Percentiles rank a stretch among this genome's conserved stretches.
phyloP scores from a whole-genome alignment of 2,888 invertebrate genomes.

The Marasmarcha lunaedactyla region DNA sequence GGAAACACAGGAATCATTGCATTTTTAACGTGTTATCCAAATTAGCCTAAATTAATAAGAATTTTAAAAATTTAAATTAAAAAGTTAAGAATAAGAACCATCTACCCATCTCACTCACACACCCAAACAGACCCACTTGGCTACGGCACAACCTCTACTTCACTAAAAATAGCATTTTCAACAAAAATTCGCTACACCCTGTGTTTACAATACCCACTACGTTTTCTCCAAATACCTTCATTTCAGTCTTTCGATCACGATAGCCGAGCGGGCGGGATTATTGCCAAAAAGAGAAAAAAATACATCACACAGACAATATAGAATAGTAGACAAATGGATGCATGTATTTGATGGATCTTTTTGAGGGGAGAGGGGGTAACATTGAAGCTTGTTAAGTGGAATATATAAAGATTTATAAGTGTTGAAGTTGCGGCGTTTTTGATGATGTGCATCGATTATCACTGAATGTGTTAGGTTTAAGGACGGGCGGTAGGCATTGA shows the following conservation, averaged over 20 bases:
- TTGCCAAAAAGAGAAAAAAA: conserved; percentile 80
- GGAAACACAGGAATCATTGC: too few relatives aligned
- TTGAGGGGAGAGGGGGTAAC: too few relatives aligned
- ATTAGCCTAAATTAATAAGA: too few relatives aligned
- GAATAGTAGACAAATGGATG: conserved; percentile 33
- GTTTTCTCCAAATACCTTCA: conserved; percentile 56
- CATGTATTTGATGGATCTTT: conserved; percentile 36
- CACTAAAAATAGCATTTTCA: conserved; percentile 38
- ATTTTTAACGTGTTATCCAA: too few relatives aligned
- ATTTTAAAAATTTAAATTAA: too few relatives aligned
- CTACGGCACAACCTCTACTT: conserved; percentile 59
- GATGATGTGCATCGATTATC: too few relatives aligned
- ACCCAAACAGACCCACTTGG: conserved; percentile 64
- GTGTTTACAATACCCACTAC: background rate
- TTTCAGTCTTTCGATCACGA: conserved; percentile 72
- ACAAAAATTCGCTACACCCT: background rate
- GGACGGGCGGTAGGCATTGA: too few relatives aligned
- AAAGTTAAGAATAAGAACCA: too few relatives aligned
- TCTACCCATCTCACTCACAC: too few relatives aligned
- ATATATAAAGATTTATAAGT: conserved; percentile 1
- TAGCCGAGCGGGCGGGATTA: conserved; percentile 71
- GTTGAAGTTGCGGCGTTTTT: too few relatives aligned
- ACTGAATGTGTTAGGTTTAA: too few relatives aligned
- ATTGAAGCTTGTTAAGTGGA: too few relatives aligned
- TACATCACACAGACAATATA: conserved; percentile 73